Percentiles rank a stretch among this genome's conserved stretches.
Evolutionary conservation across 2,797 vertebrate genomes (phyloP).

Genomic region (Oreochromis mossambicus): DNA sequence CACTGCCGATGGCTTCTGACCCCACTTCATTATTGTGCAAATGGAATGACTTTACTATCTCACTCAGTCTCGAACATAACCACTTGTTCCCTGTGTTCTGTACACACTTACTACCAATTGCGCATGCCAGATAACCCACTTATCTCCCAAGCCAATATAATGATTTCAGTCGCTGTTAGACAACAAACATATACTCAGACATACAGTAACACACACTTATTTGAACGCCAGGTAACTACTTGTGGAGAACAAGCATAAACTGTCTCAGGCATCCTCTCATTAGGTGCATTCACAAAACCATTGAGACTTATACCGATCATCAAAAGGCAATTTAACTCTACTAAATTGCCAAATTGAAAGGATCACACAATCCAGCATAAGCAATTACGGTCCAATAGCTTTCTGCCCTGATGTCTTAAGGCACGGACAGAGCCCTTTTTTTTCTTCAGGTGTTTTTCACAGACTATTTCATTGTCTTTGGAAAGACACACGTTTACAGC

Average conservation of each 20-base stretch:
- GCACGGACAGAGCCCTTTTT: neutral
- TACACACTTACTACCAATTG: slow-evolving; percentile 10
- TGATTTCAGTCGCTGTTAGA: slow-evolving; percentile 12
- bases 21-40: slow-evolving; percentile 70
- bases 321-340: slow-evolving; percentile 39
- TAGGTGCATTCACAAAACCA: slow-evolving; percentile 28
- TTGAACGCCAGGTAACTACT: slow-evolving; percentile 11
- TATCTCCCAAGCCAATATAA: slow-evolving; percentile 13
- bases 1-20: slow-evolving; percentile 55
- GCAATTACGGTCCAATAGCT: slow-evolving; percentile 14
- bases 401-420: slow-evolving; percentile 16
- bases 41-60: slow-evolving; percentile 45
- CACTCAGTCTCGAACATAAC: slow-evolving; percentile 18
- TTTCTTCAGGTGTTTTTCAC: neutral
- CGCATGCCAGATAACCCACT: slow-evolving; percentile 16
- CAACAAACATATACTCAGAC: slow-evolving; percentile 5
- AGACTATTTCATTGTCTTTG: neutral
- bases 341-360: slow-evolving; percentile 23
- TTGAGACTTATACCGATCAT: slow-evolving; percentile 21
- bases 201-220: neutral
- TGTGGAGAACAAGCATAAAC: neutral
- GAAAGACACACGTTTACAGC: neutral
- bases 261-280: slow-evolving; percentile 9
- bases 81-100: slow-evolving; percentile 26
- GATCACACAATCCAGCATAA: neutral